A percentile compares a stretch with the other conserved stretches of the same genome.
phyloP scores from a whole-genome alignment of 2,797 vertebrate species.

The Urophycis tenuis region DNA sequence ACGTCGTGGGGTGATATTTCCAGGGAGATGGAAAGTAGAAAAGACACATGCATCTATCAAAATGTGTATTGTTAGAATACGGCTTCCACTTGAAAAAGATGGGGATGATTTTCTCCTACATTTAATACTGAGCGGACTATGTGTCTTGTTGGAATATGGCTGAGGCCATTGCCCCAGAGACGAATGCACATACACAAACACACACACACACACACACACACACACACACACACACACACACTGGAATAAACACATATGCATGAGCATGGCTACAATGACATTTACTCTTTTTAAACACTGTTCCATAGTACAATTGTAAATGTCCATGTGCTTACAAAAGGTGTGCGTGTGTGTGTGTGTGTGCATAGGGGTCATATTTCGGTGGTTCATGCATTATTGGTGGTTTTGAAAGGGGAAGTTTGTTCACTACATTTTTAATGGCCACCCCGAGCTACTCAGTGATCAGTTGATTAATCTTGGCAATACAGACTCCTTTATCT shows the following conservation, averaged over 20 bases:
- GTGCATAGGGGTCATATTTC: constrained; percentile 36
- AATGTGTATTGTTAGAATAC: not conserved
- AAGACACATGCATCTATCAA: too few relatives aligned
- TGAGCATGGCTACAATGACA: not conserved
- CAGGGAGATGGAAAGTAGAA: constrained; percentile 1
- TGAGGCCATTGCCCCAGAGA: constrained; percentile 29
- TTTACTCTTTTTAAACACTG: too few relatives aligned
- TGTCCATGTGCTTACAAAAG: too few relatives aligned
- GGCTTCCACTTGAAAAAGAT: too few relatives aligned
- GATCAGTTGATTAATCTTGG: constrained; percentile 63
- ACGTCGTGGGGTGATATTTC: too few relatives aligned
- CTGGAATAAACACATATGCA: not conserved
- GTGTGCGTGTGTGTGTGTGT: not conserved
- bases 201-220: constrained; percentile 4
- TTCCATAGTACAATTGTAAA: too few relatives aligned
- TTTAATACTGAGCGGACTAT: too few relatives aligned
- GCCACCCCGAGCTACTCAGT: constrained; percentile 45
- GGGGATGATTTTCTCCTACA: too few relatives aligned
- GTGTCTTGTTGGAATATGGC: too few relatives aligned
- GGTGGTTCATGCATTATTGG: constrained; percentile 46
- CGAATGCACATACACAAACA: constrained; percentile 1
- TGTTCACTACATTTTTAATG: constrained; percentile 69
- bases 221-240: constrained; percentile 17
- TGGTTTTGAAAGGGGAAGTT: constrained; percentile 49
- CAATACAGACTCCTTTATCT: constrained; percentile 46